phyloP scores from a whole-genome alignment of 2,113 vertebrate species.

The Thermophis baileyi region DNA sequence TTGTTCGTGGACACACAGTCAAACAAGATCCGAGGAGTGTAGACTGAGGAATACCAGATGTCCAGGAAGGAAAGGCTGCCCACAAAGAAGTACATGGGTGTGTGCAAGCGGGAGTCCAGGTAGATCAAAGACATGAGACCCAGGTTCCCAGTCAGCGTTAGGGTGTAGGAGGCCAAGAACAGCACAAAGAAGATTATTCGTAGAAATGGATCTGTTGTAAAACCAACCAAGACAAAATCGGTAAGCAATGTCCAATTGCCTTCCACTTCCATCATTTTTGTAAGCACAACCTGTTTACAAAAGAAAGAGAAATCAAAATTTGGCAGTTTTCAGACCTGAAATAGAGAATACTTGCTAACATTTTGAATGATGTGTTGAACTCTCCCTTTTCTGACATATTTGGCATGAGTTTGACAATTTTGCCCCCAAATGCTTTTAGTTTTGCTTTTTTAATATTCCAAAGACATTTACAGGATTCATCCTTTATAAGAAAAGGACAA shows the following conservation, averaged over 20 bases:
- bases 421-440: too few relatives aligned
- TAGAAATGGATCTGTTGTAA: background rate
- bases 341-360: too few relatives aligned
- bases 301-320: background rate
- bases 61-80: conserved; percentile 51
- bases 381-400: too few relatives aligned
- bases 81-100: conserved; percentile 57
- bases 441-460: too few relatives aligned
- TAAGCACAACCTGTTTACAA: background rate
- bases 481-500: conserved; percentile 29
- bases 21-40: conserved; percentile 44
- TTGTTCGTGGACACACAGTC: conserved; percentile 48
- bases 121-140: conserved; percentile 43
- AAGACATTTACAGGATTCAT: too few relatives aligned
- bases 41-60: conserved; percentile 50
- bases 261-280: background rate
- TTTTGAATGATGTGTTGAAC: too few relatives aligned
- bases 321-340: too few relatives aligned
- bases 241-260: background rate
- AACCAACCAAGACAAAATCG: background rate
- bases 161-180: background rate
- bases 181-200: background rate
- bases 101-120: conserved; percentile 36
- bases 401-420: too few relatives aligned
- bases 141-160: background rate